These are phyloP conservation scores for Malthinus flaveolus DNA, from an alignment of 2,888 invertebrate species.

Conservation along the genomic window DNA sequence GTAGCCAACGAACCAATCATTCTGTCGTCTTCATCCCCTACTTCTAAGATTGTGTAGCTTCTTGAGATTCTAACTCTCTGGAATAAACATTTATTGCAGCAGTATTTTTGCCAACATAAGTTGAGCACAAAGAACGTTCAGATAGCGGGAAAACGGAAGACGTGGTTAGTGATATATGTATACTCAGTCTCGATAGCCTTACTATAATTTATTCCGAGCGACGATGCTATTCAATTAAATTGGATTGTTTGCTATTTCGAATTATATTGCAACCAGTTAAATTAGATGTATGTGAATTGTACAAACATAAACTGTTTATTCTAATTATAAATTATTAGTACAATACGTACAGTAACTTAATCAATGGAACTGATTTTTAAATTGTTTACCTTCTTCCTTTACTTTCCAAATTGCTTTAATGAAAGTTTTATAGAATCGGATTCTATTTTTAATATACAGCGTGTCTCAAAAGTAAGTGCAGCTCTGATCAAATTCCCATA, in stretches of 20 bases:
- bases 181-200: slow-evolving; percentile 37
- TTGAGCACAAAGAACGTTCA: slow-evolving; percentile 28
- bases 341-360: no score
- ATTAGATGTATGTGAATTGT: slow-evolving; percentile 47
- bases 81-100: slow-evolving; percentile 42
- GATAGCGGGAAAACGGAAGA: slow-evolving; percentile 34
- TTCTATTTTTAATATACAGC: no score
- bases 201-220: slow-evolving; percentile 46
- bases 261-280: slow-evolving; percentile 46
- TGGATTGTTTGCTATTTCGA: slow-evolving; percentile 45
- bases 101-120: slow-evolving; percentile 33
- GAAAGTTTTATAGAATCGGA: no score
- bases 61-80: slow-evolving; percentile 39
- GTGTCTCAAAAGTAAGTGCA: no score
- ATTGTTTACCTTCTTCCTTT: no score
- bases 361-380: no score
- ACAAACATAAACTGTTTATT: slow-evolving; percentile 22
- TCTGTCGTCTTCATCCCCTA: slow-evolving; percentile 39
- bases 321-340: background rate
- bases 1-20: slow-evolving; percentile 45
- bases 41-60: slow-evolving; percentile 34
- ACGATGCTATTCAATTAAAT: slow-evolving; percentile 50
- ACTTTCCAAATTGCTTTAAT: no score
- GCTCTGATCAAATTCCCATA: no score
- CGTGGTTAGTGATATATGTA: slow-evolving; percentile 38